These are phyloP conservation scores for Carlito syrichta DNA, from an alignment of 2,113 vertebrate species.

Conservation along the genomic window DNA sequence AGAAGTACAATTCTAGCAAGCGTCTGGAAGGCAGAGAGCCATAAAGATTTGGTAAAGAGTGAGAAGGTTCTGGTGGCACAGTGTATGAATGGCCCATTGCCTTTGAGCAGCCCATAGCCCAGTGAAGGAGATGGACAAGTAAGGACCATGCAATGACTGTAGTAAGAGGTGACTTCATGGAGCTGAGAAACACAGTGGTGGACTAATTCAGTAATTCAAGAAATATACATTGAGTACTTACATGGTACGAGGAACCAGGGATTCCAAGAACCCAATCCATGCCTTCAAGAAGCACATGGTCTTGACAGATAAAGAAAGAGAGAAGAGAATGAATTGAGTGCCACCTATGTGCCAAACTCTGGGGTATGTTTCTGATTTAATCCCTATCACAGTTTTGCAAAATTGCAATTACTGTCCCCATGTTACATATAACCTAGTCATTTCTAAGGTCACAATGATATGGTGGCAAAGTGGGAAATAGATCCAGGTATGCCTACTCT, in stretches of 20 bases:
- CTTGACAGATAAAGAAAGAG: background rate
- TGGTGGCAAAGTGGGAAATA: background rate
- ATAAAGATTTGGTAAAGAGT: too few relatives aligned
- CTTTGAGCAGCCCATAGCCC: background rate
- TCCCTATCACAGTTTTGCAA: background rate
- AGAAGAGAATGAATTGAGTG: background rate
- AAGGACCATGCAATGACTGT: background rate
- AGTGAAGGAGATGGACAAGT: background rate
- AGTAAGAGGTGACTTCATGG: background rate
- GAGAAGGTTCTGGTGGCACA: background rate
- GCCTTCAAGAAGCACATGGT: background rate
- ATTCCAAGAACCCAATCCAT: background rate
- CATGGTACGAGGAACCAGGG: background rate
- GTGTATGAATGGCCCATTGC: background rate
- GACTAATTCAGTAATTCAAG: background rate
- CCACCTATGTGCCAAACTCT: background rate
- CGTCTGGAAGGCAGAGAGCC: background rate
- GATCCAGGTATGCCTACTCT: background rate
- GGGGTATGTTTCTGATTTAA: background rate
- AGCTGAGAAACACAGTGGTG: background rate
- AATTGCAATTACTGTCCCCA: background rate
- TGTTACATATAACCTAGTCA: background rate
- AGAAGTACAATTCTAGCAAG: background rate
- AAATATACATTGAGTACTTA: background rate
- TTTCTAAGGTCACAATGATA: background rate